A percentile compares a stretch with the other conserved stretches of the same genome.
These are phyloP conservation scores for Tetraneura akinire DNA, from an alignment of 1,140 invertebrate genomes.

Conservation along the genomic window DNA sequence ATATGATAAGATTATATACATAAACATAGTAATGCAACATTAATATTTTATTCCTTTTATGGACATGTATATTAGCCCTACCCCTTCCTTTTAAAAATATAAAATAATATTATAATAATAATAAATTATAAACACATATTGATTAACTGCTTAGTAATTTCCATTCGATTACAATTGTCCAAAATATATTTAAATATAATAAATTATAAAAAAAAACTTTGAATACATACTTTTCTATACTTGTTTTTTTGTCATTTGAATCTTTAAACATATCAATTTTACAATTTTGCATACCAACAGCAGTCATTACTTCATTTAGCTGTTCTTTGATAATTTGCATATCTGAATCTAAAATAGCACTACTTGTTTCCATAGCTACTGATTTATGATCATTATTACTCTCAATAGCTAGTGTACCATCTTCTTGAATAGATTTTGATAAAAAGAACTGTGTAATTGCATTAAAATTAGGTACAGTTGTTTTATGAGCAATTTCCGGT, in stretches of 20 bases:
- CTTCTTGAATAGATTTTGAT: conserved; percentile 39
- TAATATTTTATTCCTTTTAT: too few relatives aligned
- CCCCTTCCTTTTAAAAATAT: too few relatives aligned
- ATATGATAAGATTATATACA: too few relatives aligned
- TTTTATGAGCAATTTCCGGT: conserved; percentile 29
- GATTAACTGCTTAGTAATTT: too few relatives aligned
- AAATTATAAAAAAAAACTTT: not conserved
- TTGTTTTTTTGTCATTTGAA: conserved; percentile 25
- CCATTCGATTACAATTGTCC: too few relatives aligned
- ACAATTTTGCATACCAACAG: conserved; percentile 14
- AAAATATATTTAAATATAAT: too few relatives aligned
- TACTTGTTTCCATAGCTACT: conserved; percentile 14
- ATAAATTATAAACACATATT: too few relatives aligned
- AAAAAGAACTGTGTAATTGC: conserved; percentile 39
- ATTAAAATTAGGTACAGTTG: conserved; percentile 41
- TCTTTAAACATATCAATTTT: conserved; percentile 18
- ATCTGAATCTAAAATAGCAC: not conserved
- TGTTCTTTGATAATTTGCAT: conserved; percentile 23
- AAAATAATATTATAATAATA: too few relatives aligned
- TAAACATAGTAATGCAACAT: too few relatives aligned
- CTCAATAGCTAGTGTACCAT: conserved; percentile 46
- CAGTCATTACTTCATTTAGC: conserved; percentile 24
- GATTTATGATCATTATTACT: conserved; percentile 6
- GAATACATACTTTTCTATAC: conserved; percentile 25
- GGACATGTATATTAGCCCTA: too few relatives aligned